phyloP scores from a whole-genome alignment of 2,113 vertebrate species.

The Colaptes auratus region DNA sequence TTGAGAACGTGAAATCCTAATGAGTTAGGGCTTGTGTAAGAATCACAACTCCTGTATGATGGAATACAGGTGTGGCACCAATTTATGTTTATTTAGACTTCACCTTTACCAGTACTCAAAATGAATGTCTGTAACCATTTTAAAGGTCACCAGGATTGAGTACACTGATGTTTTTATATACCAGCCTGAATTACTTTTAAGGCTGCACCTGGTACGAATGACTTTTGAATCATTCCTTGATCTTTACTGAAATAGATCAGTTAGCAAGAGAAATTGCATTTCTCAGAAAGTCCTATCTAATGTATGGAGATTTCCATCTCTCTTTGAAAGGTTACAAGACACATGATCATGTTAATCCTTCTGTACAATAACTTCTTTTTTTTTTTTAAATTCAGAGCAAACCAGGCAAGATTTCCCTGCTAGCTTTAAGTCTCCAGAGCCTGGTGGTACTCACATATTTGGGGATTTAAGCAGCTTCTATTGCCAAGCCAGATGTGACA shows the following conservation, averaged over 20 bases:
- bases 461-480: neutral
- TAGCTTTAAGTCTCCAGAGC: neutral
- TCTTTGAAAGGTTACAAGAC: conserved; percentile 31
- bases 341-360: neutral
- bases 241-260: conserved; percentile 57
- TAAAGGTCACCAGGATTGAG: conserved; percentile 70
- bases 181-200: conserved; percentile 55
- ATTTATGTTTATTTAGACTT: conserved; percentile 55
- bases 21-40: neutral
- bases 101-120: conserved; percentile 22
- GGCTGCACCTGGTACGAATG: conserved; percentile 44
- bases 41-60: conserved; percentile 6
- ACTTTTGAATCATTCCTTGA: conserved; percentile 65
- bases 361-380: neutral
- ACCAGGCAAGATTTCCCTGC: neutral
- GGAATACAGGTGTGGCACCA: neutral
- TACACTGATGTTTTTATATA: conserved; percentile 35
- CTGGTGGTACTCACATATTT: neutral
- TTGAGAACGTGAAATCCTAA: conserved; percentile 37
- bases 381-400: neutral
- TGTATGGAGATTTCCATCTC: neutral
- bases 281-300: neutral
- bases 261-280: conserved; percentile 51
- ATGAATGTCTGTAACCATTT: conserved; percentile 37
- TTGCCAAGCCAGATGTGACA: neutral